Conservation (phyloP, 2,113 vertebrate genomes). For the Rhizomys pruinosus region DNA sequence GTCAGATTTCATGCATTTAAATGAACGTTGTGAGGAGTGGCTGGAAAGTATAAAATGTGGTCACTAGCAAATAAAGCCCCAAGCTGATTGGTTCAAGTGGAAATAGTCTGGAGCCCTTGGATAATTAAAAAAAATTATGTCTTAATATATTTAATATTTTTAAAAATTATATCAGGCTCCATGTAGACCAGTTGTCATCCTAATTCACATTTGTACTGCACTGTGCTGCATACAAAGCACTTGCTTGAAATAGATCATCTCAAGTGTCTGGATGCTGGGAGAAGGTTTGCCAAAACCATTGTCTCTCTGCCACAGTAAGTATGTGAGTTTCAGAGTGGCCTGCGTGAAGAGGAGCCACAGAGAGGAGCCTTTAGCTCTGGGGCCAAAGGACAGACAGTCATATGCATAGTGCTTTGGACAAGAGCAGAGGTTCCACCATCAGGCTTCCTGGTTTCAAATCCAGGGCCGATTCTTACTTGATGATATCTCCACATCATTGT, state of each 20-base stretch:
- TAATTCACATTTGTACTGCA: slow-evolving; percentile 43
- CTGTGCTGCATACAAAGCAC: slow-evolving; percentile 13
- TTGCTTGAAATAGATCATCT: slow-evolving; percentile 58
- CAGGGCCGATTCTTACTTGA: not conserved
- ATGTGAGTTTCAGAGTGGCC: not conserved
- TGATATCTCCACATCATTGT: not conserved
- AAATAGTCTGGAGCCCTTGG: slow-evolving; percentile 17
- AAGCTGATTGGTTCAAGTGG: not conserved
- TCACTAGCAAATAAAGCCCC: slow-evolving; percentile 55
- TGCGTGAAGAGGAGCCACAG: not conserved
- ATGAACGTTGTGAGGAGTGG: slow-evolving; percentile 51
- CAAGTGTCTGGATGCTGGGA: slow-evolving; percentile 25
- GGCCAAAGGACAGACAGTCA: not conserved
- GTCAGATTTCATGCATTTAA: slow-evolving; percentile 69
- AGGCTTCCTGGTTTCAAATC: not conserved
- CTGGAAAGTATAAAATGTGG: slow-evolving; percentile 35
- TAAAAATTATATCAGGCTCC: slow-evolving; percentile 21
- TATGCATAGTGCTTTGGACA: fast-evolving
- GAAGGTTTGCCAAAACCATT: slow-evolving; percentile 17
- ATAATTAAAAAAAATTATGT: too few species aligned
- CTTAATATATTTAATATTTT: too few species aligned
- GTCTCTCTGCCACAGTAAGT: not conserved
- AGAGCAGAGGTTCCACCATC: not conserved
- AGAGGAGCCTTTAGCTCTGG: not conserved
- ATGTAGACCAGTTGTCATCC: slow-evolving; percentile 33